A percentile compares a stretch with the other conserved stretches of the same genome.
phyloP scores from a whole-genome alignment of 1,140 invertebrate genomes.

The Hycleus phaleratus region DNA sequence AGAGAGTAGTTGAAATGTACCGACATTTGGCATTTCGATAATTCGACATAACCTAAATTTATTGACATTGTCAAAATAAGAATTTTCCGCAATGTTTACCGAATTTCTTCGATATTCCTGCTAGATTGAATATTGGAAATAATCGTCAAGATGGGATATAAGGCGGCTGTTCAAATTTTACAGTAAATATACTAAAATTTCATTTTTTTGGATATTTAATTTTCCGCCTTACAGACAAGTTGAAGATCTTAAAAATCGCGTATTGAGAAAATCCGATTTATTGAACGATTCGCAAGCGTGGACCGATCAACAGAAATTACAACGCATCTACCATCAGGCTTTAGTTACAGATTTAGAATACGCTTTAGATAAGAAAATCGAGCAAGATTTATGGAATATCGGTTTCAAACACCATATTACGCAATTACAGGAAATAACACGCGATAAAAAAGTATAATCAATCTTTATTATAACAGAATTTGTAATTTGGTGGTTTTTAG shows the following conservation, averaged over 20 bases:
- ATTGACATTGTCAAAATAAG: too few relatives aligned
- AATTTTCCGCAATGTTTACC: too few relatives aligned
- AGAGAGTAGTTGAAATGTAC: too few relatives aligned
- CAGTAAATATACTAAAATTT: constrained; percentile 45
- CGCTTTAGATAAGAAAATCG: constrained; percentile 82
- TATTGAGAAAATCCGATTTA: constrained; percentile 54
- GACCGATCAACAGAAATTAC: constrained; percentile 57
- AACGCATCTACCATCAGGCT: constrained; percentile 73
- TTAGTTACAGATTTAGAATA: constrained; percentile 75
- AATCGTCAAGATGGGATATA: constrained; percentile 50
- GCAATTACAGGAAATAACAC: constrained; percentile 62
- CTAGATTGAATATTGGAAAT: background rate
- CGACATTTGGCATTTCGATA: too few relatives aligned
- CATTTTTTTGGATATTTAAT: constrained; percentile 11
- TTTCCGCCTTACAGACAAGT: constrained; percentile 51
- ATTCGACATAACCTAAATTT: too few relatives aligned
- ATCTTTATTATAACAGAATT: background rate
- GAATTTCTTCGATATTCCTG: too few relatives aligned
- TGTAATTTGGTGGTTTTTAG: constrained; percentile 39
- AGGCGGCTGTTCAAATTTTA: constrained; percentile 61
- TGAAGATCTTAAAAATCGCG: constrained; percentile 60
- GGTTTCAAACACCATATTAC: constrained; percentile 84
- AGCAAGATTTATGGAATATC: constrained; percentile 83
- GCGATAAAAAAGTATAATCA: constrained; percentile 61
- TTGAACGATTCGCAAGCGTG: constrained; percentile 53